phyloP scores from a whole-genome alignment of 2,888 invertebrate species.

The Philaethria dido region DNA sequence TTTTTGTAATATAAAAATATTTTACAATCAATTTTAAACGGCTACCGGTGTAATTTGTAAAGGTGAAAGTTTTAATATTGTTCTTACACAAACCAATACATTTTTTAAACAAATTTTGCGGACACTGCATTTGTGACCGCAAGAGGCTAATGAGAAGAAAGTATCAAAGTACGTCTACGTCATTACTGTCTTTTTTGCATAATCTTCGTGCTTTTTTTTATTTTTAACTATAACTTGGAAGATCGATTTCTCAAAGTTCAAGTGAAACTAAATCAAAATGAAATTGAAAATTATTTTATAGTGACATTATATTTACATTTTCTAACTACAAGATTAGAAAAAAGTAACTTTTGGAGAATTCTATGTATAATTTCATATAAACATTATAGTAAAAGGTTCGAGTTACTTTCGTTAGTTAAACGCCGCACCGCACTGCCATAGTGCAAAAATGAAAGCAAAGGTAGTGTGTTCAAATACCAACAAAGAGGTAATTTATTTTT shows the following conservation, averaged over 20 bases:
- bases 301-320: neutral
- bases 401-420: too few relatives aligned
- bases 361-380: too few relatives aligned
- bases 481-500: too few relatives aligned
- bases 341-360: too few relatives aligned
- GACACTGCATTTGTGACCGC: constrained; percentile 62
- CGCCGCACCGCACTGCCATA: too few relatives aligned
- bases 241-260: constrained; percentile 17
- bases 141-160: constrained; percentile 75
- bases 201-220: constrained; percentile 34
- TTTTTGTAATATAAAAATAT: neutral
- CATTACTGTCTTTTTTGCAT: constrained; percentile 49
- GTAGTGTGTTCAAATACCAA: too few relatives aligned
- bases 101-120: constrained; percentile 60
- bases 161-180: constrained; percentile 55
- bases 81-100: constrained; percentile 27
- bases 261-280: neutral
- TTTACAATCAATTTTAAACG: neutral
- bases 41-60: neutral
- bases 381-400: too few relatives aligned
- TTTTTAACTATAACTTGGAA: constrained; percentile 9
- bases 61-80: constrained; percentile 63
- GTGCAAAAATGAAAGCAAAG: too few relatives aligned
- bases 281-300: neutral
- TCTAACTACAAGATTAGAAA: neutral